Evolutionary conservation across 2,113 vertebrate genomes (phyloP), one percentile per base, ranked within the genome.

Genomic region (Brachypodius melanocephalos): DNA sequence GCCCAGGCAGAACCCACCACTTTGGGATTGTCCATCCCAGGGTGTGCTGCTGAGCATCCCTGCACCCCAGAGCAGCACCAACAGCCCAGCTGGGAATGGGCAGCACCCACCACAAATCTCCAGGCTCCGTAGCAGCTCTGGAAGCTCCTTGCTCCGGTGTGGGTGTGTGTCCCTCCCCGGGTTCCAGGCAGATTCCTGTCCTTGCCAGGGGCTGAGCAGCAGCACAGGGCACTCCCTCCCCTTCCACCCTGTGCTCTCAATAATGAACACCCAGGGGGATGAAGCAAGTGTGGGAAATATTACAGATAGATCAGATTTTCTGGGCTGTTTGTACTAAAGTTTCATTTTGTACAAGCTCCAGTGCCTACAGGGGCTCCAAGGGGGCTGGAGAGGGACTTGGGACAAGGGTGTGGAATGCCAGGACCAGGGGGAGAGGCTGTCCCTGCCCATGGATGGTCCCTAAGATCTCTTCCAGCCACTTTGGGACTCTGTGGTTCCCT

Each of bases 21-120:
- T 38, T 38, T 38, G 38, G 38, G 48, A n/a, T 1, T 21, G 79
- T 31, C 5, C 13, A 9, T n/a, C 46, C 48, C 1, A 38, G 0
- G 2, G n/a, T 0, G 14, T 2, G 8, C 55, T n/a, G 9, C 18
- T 5, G 17, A 3, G 2, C 24, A 0, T 4, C 54, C 11, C 72
- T 3, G 45, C 28, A 28, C 28, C 17, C 59, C 17, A 1, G 0
- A 29, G 52, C 57, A 4, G 1, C 3, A 31, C 54, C 4, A 5
- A 5, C 24, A 10, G 0, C 54, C 38, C 31, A 22, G 43, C 38
- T 38, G 38, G 38, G 38, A 38, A 38, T 38, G 38, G 38, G 38
- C 38, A 38, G 8, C 38, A 38, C 38, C 38, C 38, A 38, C 8
- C 38, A 14, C 43, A 45, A 45, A 19, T 20, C 43, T 45, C 43